Percentiles rank a stretch among this genome's conserved stretches.
These are phyloP conservation scores for Artibeus jamaicensis DNA, from an alignment of 2,797 vertebrate species.

Conservation along the genomic window DNA sequence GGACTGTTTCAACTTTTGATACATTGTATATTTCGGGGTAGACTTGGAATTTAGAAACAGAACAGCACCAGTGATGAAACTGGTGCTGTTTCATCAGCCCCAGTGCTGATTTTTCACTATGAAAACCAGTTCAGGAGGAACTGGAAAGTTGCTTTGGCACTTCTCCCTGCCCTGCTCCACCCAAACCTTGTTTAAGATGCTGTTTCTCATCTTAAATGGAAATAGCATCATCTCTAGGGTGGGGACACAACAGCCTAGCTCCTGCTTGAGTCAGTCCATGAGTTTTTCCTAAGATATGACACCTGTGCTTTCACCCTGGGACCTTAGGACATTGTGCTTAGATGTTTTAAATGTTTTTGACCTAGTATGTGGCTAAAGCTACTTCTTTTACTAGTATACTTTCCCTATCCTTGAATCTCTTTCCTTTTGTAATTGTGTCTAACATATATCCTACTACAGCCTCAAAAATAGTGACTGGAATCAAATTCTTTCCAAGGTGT, in stretches of 20 bases:
- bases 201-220: background rate
- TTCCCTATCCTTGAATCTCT: background rate
- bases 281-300: background rate
- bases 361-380: background rate
- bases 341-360: background rate
- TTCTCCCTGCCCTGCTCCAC: fast-evolving
- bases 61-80: background rate
- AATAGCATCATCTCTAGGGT: background rate
- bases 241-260: background rate
- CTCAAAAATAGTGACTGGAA: background rate
- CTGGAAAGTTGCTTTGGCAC: background rate
- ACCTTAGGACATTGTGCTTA: background rate
- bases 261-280: background rate
- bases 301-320: background rate
- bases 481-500: background rate
- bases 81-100: too few species aligned
- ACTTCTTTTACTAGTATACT: background rate
- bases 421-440: slow-evolving; percentile 26
- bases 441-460: background rate
- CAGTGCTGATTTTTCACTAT: too few species aligned
- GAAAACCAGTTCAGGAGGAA: background rate
- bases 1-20: background rate
- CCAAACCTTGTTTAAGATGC: background rate
- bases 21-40: background rate
- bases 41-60: background rate